These are phyloP conservation scores for Tethya wilhelma DNA, from an alignment of 37 sponge, comb jelly and placozoan species.

Conservation along the genomic window DNA sequence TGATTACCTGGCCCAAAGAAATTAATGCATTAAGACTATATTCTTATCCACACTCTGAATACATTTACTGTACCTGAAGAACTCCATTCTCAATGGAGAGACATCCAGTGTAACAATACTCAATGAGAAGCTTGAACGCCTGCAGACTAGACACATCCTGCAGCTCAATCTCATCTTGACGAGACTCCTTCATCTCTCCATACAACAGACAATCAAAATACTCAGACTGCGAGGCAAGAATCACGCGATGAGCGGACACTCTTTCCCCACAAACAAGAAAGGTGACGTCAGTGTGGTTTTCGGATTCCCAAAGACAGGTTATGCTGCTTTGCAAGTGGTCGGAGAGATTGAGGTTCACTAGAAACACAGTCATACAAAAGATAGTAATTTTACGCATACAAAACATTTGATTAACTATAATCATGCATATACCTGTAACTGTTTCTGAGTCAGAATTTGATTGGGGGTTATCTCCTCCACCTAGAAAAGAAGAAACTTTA, in stretches of 20 bases:
- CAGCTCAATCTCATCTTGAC: neutral
- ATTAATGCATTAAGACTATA: no score
- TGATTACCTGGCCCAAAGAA: no score
- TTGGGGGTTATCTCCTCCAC: no score
- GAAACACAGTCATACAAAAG: neutral
- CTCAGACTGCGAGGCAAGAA: conserved; percentile 37
- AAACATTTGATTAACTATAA: no score
- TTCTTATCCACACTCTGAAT: neutral
- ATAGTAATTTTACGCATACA: no score
- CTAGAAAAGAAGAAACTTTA: no score
- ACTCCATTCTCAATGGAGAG: neutral
- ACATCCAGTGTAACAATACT: conserved; percentile 59
- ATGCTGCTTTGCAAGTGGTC: conserved; percentile 51
- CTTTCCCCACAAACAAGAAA: conserved; percentile 15
- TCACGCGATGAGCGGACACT: neutral
- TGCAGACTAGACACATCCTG: conserved; percentile 18
- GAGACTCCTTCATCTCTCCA: conserved; percentile 73
- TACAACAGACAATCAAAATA: conserved; percentile 59
- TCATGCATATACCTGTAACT: no score
- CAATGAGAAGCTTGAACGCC: conserved; percentile 46
- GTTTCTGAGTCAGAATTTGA: no score
- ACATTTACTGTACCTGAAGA: conserved; percentile 18
- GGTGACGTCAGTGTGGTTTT: conserved; percentile 24
- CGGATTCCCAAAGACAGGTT: neutral
- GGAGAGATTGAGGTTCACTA: neutral